These are phyloP conservation scores for Cerceris ruficornis DNA, from an alignment of 2,888 invertebrate genomes.

Conservation along the genomic window DNA sequence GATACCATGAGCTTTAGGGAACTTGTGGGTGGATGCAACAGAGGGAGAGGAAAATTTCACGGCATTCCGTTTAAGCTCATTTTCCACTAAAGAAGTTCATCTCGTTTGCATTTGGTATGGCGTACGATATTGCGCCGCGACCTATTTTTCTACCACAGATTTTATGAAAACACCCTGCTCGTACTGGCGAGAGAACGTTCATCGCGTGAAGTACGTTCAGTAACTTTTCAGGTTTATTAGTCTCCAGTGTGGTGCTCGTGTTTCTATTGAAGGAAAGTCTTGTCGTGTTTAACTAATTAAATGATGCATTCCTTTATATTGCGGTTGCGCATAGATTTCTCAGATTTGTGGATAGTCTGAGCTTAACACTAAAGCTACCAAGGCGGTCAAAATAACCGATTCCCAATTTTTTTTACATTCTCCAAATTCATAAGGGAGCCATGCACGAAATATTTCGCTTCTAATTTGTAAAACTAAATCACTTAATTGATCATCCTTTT, in stretches of 20 bases:
- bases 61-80: constrained; percentile 48
- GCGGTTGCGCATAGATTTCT: no score
- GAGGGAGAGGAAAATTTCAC: constrained; percentile 31
- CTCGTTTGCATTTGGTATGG: constrained; percentile 50
- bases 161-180: constrained; percentile 51
- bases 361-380: no score
- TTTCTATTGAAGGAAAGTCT: constrained; percentile 53
- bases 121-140: constrained; percentile 37
- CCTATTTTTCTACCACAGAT: constrained; percentile 54
- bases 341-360: no score
- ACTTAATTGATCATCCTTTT: no score
- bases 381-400: no score
- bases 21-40: background rate
- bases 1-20: background rate
- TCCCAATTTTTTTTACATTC: no score
- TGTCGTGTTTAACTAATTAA: constrained; percentile 43
- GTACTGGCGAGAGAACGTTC: constrained; percentile 33
- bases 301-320: constrained; percentile 25
- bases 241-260: constrained; percentile 37
- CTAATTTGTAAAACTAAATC: no score
- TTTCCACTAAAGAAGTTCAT: constrained; percentile 52
- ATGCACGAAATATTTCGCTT: no score
- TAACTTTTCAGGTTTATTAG: constrained; percentile 61
- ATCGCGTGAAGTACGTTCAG: constrained; percentile 41
- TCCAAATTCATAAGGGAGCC: no score